Evolutionary conservation across 2,888 invertebrate species (phyloP).

Genomic region (Mechanitis mazaeus): DNA sequence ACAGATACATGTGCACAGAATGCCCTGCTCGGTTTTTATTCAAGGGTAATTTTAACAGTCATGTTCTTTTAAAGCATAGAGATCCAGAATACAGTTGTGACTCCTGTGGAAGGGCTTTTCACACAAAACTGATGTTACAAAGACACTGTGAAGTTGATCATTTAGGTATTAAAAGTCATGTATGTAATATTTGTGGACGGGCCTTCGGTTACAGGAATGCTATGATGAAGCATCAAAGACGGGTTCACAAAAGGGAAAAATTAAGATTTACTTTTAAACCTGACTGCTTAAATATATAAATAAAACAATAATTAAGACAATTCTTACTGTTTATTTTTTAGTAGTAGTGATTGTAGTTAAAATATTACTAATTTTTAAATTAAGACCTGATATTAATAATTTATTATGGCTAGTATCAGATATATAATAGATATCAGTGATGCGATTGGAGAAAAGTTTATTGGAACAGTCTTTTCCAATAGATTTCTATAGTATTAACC

Average conservation of each 20-base stretch:
- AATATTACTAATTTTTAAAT: no score
- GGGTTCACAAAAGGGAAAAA: constrained; percentile 49
- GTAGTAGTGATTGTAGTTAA: no score
- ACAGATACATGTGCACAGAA: constrained; percentile 46
- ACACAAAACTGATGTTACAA: constrained; percentile 41
- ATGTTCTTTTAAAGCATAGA: constrained; percentile 41
- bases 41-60: constrained; percentile 47
- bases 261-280: constrained; percentile 26
- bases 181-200: constrained; percentile 47
- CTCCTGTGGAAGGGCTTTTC: constrained; percentile 44
- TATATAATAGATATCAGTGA: no score
- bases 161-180: constrained; percentile 47
- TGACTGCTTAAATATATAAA: no score
- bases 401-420: no score
- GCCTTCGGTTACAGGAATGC: constrained; percentile 51
- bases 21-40: constrained; percentile 45
- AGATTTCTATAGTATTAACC: no score
- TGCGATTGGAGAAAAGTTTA: no score
- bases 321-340: no score
- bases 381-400: no score
- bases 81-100: constrained; percentile 46
- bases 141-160: constrained; percentile 48
- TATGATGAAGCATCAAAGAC: constrained; percentile 48
- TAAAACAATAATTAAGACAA: no score
- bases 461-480: no score